Evolutionary conservation across 2,113 vertebrate genomes (phyloP), one percentile per base, ranked within the genome.

Genomic region (Leucopsar rothschildi): DNA sequence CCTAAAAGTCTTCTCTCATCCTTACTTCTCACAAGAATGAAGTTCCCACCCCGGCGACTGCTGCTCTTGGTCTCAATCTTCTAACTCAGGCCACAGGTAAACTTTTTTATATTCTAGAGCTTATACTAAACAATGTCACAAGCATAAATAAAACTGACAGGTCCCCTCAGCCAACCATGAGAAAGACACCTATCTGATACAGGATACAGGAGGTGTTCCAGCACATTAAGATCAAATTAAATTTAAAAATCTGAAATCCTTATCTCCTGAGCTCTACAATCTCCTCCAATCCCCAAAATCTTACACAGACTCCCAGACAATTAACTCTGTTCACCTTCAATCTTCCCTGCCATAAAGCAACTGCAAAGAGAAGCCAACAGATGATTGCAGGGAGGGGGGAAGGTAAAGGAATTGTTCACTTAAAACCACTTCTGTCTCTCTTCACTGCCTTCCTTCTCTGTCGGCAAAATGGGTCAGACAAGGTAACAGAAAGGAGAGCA

Each of bases 391-490:
- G 33, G 31, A 15, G 21, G 10, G 33, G 23, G 57, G 35, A 40
- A 50, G n/a, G 71, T 61, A 80, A 76, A 92, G 53, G 75, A 68
- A 52, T 4, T 50, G 27, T 52, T 92, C 53, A 53, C 57, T 83
- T 66, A 40, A 5, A 94, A 68, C 31, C 57, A 68, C 82, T 88
- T 64, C 39, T 60, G 33, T 28, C 35, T 72, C 45, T 63, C 56
- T 25, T 78, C 37, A 42, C 25, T 66, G 90, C 39, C 21, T 73
- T 77, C 39, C 24, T 77, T 83, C 52, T 70, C 37, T 63, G 64
- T 70, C 65, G 83, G 68, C 71, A 95, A 94, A 94, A 81, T 66
- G 68, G 72, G 53, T 88, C 86, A 95, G 72, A 66, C 31, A 40
- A 77, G 82, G n/a, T n/a, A 83, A 83, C 55, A 69, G 55, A 8